Evolutionary conservation across 2,113 vertebrate species (phyloP).

Genomic region (Solea solea): DNA sequence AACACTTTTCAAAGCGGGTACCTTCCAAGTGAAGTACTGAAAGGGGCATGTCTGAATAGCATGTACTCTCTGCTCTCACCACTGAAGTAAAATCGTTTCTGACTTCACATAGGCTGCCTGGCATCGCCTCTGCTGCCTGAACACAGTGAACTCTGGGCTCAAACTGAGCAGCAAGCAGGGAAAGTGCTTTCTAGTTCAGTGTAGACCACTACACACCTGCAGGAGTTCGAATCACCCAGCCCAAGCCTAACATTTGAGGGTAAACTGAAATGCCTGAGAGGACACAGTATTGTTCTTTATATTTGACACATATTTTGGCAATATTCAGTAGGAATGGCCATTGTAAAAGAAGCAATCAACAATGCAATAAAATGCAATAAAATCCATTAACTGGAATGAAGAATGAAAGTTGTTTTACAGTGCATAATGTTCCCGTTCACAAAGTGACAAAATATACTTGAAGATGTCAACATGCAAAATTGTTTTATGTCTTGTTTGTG

Average conservation of each 20-base stretch:
- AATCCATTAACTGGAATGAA: no score
- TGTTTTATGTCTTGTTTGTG: neutral
- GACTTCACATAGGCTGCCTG: slow-evolving; percentile 32
- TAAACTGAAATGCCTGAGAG: neutral
- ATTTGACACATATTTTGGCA: neutral
- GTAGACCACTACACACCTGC: neutral
- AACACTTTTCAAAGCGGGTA: slow-evolving; percentile 48
- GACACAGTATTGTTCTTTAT: neutral
- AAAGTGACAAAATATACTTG: neutral
- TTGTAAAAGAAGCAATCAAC: neutral
- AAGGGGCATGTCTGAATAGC: slow-evolving; percentile 48
- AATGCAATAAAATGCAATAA: neutral
- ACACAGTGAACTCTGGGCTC: slow-evolving; percentile 25
- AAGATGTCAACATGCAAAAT: neutral
- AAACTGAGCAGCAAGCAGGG: slow-evolving; percentile 10
- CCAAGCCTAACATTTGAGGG: neutral
- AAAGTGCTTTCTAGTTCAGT: slow-evolving; percentile 23
- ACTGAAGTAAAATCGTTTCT: slow-evolving; percentile 41
- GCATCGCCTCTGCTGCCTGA: slow-evolving; percentile 24
- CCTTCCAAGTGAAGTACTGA: slow-evolving; percentile 29
- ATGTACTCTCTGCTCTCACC: slow-evolving; percentile 34
- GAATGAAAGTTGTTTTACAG: neutral
- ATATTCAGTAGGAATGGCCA: neutral
- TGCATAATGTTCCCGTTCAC: no score
- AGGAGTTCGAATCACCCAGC: neutral